Evolutionary conservation across 1,140 invertebrate genomes (phyloP).

Genomic region (Lutraria rhynchaena): DNA sequence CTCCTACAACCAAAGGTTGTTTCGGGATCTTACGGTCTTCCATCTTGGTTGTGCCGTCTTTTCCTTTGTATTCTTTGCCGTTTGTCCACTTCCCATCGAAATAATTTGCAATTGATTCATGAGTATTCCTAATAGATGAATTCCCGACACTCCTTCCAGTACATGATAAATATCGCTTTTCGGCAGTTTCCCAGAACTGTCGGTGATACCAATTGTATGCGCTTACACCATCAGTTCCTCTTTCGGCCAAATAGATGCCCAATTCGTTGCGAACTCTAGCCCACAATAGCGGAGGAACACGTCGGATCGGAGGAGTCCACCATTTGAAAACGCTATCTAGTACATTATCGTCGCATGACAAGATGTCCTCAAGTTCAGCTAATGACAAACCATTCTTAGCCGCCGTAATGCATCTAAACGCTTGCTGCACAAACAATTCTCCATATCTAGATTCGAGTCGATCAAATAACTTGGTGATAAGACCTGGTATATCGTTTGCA

Average conservation of each 20-base stretch:
- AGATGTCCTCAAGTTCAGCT: conserved; percentile 74
- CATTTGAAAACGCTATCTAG: conserved; percentile 64
- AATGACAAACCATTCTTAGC: conserved; percentile 71
- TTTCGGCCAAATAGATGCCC: conserved; percentile 96
- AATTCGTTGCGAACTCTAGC: conserved; percentile 89
- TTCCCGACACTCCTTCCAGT: neutral
- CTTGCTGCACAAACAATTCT: conserved; percentile 62
- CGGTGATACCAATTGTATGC: conserved; percentile 72
- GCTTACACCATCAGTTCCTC: conserved; percentile 90
- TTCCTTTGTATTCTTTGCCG: conserved; percentile 39
- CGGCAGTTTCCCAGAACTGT: conserved; percentile 79
- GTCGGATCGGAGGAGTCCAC: conserved; percentile 63
- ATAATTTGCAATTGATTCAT: conserved; percentile 46
- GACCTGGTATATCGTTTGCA: conserved; percentile 56
- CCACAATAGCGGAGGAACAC: conserved; percentile 72
- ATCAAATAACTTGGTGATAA: conserved; percentile 67
- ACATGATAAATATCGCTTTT: conserved; percentile 97
- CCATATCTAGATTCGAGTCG: conserved; percentile 68
- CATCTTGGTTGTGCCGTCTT: conserved; percentile 14
- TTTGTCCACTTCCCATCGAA: conserved; percentile 46
- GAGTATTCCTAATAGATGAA: conserved; percentile 27
- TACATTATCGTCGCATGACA: conserved; percentile 76
- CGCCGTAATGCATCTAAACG: conserved; percentile 83
- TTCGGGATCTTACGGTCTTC: conserved; percentile 44
- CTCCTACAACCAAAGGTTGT: conserved; percentile 36